Evolutionary conservation across 2,797 vertebrate genomes (phyloP), one percentile per base, ranked within the genome.

Genomic region (Ciconia nigra): DNA sequence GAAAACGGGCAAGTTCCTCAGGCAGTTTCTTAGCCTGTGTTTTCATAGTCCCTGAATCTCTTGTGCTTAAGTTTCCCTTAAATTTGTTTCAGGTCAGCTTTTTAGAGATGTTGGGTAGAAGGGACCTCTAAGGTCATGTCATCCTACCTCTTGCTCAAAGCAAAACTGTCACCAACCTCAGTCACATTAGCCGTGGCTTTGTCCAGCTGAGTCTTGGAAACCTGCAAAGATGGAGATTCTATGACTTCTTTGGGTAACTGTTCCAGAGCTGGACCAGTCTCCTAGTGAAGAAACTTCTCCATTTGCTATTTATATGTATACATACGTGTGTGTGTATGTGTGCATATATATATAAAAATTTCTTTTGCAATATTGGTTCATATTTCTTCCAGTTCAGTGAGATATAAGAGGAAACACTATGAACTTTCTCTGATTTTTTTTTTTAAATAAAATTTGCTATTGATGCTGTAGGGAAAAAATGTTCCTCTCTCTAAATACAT

Each of bases 261-360:
- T 84, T 59, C 49, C 52, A 84, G 58, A 77, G 42, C 47, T 66
- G 58, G 37, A 71, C 26, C 33, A 77, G 46, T 65, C 26, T 61
- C 42, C 46, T 33, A 61, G 58, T 41, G 47, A 80, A 71, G 35
- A 55, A 76, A 69, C 39, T 63, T 79, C n/a, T 67, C 19, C 7
- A 17, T 91, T 91, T 83, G 33, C 74, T 86, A 15, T 13, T 78
- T 76, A 7, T 8, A 47, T 78, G 17, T 72, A 5, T 54, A 29
- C 14, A 5, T 55, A n/a, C 1, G 0, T 29, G 11, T 57, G 2
- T 41, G 11, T 39, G 37, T 59, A 4, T 63, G 11, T 39, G 5
- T 42, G 28, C 28, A 10, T 52, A 28, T 24, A 35, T n/a, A 31
- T 3, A 0, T 31, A 44, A 19, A 72, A 44, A 52, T 61, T 54